Conservation (phyloP, 2,113 vertebrate species). For the Sarotherodon lohbergeri region DNA sequence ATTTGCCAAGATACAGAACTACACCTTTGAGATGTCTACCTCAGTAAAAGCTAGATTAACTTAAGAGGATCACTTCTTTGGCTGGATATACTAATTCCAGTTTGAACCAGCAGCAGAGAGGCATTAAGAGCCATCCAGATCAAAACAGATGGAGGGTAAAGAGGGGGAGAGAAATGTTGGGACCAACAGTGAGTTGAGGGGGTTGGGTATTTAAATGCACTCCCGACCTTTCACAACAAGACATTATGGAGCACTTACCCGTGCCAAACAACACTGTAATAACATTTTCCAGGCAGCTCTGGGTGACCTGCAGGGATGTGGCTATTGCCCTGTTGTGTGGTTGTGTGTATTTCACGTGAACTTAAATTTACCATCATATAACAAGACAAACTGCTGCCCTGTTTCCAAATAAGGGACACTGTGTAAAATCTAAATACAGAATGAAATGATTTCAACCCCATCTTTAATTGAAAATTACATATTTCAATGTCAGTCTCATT, state of each 20-base stretch:
- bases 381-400: background rate
- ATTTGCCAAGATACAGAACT: background rate
- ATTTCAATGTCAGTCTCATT: background rate
- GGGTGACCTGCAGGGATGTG: conserved; percentile 12
- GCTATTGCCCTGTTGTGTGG: background rate
- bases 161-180: background rate
- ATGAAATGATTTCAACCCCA: background rate
- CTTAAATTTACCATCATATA: background rate
- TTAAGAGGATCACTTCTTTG: background rate
- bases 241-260: conserved; percentile 46
- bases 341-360: background rate
- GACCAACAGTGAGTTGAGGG: background rate
- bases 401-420: background rate
- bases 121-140: background rate
- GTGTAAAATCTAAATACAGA: background rate
- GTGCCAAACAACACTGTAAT: conserved; percentile 17
- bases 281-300: conserved; percentile 17
- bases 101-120: background rate
- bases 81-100: background rate
- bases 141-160: background rate
- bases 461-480: background rate
- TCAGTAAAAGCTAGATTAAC: background rate
- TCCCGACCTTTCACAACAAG: conserved; percentile 40
- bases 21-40: background rate
- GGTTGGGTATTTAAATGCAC: conserved; percentile 11